phyloP scores from a whole-genome alignment of 1,140 invertebrate species.

The Berghia stephanieae region DNA sequence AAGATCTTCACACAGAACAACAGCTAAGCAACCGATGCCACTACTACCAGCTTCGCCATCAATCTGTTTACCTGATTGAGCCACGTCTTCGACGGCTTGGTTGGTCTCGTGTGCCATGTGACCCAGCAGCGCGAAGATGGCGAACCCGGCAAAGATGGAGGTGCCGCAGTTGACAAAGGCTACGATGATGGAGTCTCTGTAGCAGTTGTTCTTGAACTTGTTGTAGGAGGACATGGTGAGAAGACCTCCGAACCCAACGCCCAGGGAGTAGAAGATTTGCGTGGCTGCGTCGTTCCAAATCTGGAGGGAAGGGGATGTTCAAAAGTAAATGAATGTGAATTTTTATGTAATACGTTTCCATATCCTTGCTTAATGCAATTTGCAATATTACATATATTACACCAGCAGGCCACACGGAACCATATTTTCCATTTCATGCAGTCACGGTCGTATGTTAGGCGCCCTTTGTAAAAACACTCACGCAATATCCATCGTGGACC shows the following conservation, averaged over 20 bases:
- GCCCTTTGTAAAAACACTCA: no score
- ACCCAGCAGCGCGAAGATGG: conserved; percentile 59
- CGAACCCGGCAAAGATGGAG: conserved; percentile 56
- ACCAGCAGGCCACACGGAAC: no score
- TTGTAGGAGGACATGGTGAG: conserved; percentile 60
- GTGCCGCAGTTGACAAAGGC: conserved; percentile 52
- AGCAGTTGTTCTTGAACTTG: conserved; percentile 55
- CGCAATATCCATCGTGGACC: no score
- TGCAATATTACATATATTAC: no score
- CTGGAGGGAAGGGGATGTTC: no score
- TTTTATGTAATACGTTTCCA: no score
- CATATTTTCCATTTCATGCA: no score
- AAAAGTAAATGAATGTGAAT: no score
- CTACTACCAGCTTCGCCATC: neutral
- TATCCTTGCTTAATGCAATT: no score
- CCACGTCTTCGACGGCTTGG: conserved; percentile 46
- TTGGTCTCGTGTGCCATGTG: conserved; percentile 54
- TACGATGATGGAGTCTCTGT: conserved; percentile 50
- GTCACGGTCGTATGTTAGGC: no score
- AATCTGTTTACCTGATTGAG: conserved; percentile 36
- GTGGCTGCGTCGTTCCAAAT: conserved; percentile 97
- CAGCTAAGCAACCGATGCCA: no score
- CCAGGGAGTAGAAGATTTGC: conserved; percentile 97
- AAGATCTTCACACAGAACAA: no score
- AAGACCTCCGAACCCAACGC: conserved; percentile 84